Conservation (phyloP, 2,888 invertebrate species). For the Plagodis pulveraria region DNA sequence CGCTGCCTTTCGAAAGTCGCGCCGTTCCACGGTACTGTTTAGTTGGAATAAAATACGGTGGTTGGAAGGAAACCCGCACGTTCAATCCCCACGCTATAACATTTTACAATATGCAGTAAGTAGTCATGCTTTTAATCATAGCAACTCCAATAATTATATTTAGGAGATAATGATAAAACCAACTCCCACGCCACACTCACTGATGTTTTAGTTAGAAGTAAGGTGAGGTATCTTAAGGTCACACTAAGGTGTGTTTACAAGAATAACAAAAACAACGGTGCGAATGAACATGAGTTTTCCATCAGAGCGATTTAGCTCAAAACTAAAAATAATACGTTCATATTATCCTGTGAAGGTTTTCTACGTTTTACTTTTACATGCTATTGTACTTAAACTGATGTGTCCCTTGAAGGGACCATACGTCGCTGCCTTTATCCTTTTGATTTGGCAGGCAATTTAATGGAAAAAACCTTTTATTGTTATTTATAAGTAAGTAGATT, state of each 20-base stretch:
- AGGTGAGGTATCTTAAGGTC: neutral
- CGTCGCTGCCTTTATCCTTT: slow-evolving; percentile 17
- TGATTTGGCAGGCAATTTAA: slow-evolving; percentile 22
- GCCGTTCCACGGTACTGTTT: too few relatives aligned
- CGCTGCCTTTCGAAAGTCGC: too few relatives aligned
- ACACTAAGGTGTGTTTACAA: neutral
- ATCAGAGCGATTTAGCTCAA: slow-evolving; percentile 13
- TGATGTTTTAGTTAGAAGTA: too few relatives aligned
- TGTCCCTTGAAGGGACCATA: slow-evolving; percentile 15
- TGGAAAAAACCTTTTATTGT: slow-evolving; percentile 16
- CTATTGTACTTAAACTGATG: slow-evolving; percentile 19
- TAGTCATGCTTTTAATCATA: too few relatives aligned
- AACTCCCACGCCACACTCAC: too few relatives aligned
- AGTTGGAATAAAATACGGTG: too few relatives aligned
- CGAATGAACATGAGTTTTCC: slow-evolving; percentile 17
- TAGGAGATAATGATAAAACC: too few relatives aligned
- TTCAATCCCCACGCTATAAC: too few relatives aligned
- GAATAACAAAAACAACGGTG: neutral
- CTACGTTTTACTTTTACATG: slow-evolving; percentile 19
- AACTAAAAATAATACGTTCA: slow-evolving; percentile 19
- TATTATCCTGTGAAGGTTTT: slow-evolving; percentile 5
- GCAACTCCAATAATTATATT: too few relatives aligned
- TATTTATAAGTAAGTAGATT: neutral
- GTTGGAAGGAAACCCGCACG: too few relatives aligned
- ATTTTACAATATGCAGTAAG: too few relatives aligned